A percentile compares a stretch with the other conserved stretches of the same genome.
Evolutionary conservation across 2,888 invertebrate species (phyloP).

Genomic region (Agonopterix alstromeriana): DNA sequence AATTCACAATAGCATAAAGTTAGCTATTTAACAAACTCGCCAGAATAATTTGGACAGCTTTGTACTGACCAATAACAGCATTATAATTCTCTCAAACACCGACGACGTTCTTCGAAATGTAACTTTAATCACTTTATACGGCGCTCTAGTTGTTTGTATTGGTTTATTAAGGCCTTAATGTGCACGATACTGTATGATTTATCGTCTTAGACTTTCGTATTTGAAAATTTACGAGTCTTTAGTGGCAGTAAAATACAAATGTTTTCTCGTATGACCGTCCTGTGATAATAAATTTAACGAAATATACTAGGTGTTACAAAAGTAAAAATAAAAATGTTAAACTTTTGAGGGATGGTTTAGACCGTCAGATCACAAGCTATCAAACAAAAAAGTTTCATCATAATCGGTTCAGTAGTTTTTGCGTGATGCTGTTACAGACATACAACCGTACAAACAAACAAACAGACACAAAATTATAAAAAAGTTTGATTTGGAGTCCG

Average conservation of each 20-base stretch:
- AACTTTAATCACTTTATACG: conserved; percentile 71
- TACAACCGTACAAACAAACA: no score
- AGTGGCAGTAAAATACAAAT: conserved; percentile 5
- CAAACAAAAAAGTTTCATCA: no score
- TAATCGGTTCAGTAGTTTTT: no score
- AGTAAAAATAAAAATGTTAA: no score
- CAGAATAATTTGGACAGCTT: conserved; percentile 23
- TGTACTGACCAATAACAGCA: conserved; percentile 53
- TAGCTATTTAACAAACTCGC: conserved; percentile 1
- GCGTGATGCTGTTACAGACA: no score
- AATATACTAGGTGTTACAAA: no score
- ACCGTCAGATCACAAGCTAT: no score
- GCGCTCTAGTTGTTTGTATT: conserved; percentile 52
- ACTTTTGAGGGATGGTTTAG: no score
- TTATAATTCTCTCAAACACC: conserved; percentile 54
- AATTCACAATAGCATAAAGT: neutral
- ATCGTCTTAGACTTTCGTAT: conserved; percentile 32
- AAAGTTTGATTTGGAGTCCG: no score
- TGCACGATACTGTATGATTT: conserved; percentile 52
- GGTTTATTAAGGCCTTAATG: conserved; percentile 47
- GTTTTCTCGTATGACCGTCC: neutral
- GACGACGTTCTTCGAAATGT: conserved; percentile 57
- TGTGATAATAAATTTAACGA: no score
- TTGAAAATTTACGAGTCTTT: conserved; percentile 26
- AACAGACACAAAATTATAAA: no score